Evolutionary conservation across 2,113 vertebrate genomes (phyloP), one percentile per base, ranked within the genome.

Genomic region (Eulemur rufifrons): DNA sequence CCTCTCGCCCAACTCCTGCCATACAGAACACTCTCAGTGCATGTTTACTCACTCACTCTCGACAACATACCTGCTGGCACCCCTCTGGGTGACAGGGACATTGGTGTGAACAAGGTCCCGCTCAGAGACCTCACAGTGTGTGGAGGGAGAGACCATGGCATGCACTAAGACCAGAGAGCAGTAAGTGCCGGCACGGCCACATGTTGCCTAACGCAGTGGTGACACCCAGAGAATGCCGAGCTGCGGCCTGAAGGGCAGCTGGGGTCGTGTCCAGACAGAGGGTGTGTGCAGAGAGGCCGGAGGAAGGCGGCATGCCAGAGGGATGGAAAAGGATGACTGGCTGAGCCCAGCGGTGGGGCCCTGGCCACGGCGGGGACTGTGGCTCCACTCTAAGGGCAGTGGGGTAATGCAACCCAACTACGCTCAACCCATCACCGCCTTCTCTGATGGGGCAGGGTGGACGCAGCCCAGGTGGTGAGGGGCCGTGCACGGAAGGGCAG

Each of bases 321-420:
- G 20, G 27, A 52, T 2, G 4, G 29, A 34, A 12, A 42, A 3
- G 8, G 23, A 56, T 3, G 47, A 32, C 61, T 0, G 2, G 8
- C 5, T 20, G 0, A 27, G 8, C 11, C 2, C 10, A 25, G 37
- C 1, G 2, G 32, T 1, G 9, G 2, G 12, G 74, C 18, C 13
- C 14, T 4, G 10, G 21, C 56, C 45, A 6, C 0, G 0, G 15
- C 0, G 0, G 20, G 47, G 42, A 56, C 10, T 34, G 39, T 27
- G 15, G 76, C 50, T 12, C 37, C 27, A 23, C 37, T 59, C 52
- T 3, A 18, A 34, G 68, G 56, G 21, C 56, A 34, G 39, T 42
- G 29, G 14, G 25, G 66, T 6, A 34, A 20, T 14, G 4, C 23
- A 1, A 0, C 10, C 37, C 20, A 25, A 5, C 6, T 8, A 54